Base-by-base conservation (phyloP, 1,140 invertebrate genomes). In the Papilio polyxenes region DNA sequence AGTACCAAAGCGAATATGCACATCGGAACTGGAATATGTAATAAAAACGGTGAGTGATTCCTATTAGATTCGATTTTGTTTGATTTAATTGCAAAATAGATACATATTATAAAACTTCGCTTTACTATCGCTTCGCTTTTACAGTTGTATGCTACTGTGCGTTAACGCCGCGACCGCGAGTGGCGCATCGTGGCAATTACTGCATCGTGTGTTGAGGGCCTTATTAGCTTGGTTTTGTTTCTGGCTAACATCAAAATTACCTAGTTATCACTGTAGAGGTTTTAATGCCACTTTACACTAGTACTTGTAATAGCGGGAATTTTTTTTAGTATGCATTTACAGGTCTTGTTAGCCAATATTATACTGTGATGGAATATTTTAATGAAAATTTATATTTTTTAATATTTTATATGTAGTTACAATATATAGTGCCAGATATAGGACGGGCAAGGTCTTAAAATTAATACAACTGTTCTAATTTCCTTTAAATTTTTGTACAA, bases 161-260 rank as follows among this genome's bases (percentile, higher is more conserved):
- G 56, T 17, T 59, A 59, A 59, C 8, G 2, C 53, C 8, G 40
- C 7, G 56, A 13, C 31, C 11, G 65, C 65, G 31, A 72, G 65
- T 72, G 65, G 65, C 65, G 65, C 65, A 72, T 72, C 65, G 31
- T 23, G 13, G 65, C 65, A 72, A 72, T 72, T 72, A 72, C 65
- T 31, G 65, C 11, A 13, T 72, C 31, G 65, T 72, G 23, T 72
- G 65, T 13, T 72, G 65, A 72, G 65, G 6, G 65, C 65, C 65
- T 72, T 72, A 72, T 72, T 72, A 72, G 17, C 65, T 72, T 72
- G 65, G 65, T 72, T 72, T 72, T 72, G 65, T 72, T 72, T 11
- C 11, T 72, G 65, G 31, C 31, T 4, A 72, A 72, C 65, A 72
- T 72, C 15, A 72, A 72, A 72, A 72, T 72, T 72, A 72, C 65